phyloP scores from a whole-genome alignment of 2,888 invertebrate species.

The Phrixothrix hirtus region DNA sequence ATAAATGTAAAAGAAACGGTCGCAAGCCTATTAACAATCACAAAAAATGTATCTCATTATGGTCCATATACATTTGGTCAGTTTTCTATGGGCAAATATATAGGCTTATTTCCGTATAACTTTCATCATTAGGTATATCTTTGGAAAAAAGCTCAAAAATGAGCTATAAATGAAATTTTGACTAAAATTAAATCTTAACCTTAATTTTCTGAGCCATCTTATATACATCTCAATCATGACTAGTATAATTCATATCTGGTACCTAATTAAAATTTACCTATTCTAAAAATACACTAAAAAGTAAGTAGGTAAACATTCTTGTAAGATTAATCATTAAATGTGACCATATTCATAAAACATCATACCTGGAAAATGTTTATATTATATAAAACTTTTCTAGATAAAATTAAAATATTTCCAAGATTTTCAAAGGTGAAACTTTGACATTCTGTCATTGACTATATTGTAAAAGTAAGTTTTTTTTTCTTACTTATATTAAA shows the following conservation, averaged over 20 bases:
- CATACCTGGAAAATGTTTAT: too few species aligned
- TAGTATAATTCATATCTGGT: constrained; percentile 9
- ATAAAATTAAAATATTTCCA: too few species aligned
- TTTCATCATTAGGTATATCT: constrained; percentile 3
- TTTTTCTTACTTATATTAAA: too few species aligned
- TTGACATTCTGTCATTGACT: too few species aligned
- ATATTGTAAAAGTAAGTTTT: too few species aligned
- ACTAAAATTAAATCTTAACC: constrained; percentile 12
- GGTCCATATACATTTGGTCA: constrained; percentile 39
- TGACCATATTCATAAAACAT: too few species aligned
- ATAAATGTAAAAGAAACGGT: constrained; percentile 16
- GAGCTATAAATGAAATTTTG: constrained; percentile 5
- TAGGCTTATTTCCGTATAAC: neutral
- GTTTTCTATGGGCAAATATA: constrained; percentile 14
- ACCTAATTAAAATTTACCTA: neutral
- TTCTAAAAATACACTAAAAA: neutral
- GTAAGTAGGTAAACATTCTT: neutral
- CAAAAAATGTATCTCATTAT: constrained; percentile 28
- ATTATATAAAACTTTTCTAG: too few species aligned
- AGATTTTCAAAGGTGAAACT: too few species aligned
- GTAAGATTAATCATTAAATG: too few species aligned
- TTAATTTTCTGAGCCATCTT: neutral
- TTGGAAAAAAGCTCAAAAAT: constrained; percentile 9
- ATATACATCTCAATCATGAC: constrained; percentile 6
- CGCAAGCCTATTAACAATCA: constrained; percentile 16